These are phyloP conservation scores for Hemicentrotus pulcherrimus DNA, from an alignment of 35 echinoderm and acorn worm species.

Conservation along the genomic window DNA sequence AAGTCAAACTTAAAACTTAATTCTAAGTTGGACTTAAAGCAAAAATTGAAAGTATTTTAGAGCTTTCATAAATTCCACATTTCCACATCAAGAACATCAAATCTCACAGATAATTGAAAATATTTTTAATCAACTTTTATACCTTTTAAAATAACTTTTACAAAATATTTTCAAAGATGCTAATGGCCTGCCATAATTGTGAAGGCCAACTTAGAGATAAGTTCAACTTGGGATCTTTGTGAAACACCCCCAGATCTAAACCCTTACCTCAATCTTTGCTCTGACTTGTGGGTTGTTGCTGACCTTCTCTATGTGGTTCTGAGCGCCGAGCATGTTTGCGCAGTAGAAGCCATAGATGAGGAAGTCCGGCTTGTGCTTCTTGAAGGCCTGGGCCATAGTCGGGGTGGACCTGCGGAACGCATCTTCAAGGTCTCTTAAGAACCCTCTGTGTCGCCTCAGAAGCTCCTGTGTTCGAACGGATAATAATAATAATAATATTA, in stretches of 20 bases:
- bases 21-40: too few species aligned
- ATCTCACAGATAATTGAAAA: too few species aligned
- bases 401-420: conserved; percentile 44
- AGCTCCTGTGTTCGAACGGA: conserved; percentile 62
- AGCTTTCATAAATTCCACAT: too few species aligned
- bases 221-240: too few species aligned
- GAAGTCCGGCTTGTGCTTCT: conserved; percentile 72
- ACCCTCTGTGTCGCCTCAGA: conserved; percentile 53
- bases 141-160: too few species aligned
- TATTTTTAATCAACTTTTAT: too few species aligned
- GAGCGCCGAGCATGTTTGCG: conserved; percentile 71
- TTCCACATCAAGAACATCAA: too few species aligned
- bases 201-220: too few species aligned
- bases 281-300: conserved; percentile 55
- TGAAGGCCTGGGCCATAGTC: conserved; percentile 76
- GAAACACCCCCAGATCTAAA: neutral
- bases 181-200: too few species aligned
- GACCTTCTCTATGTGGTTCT: conserved; percentile 84
- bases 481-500: neutral
- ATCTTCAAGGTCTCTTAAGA: conserved; percentile 61
- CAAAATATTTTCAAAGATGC: too few species aligned
- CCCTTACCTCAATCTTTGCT: conserved; percentile 74
- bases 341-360: conserved; percentile 88
- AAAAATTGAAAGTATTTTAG: too few species aligned
- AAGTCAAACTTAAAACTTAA: too few species aligned